Conservation (phyloP, 2,113 vertebrate species). For the Spea multiplicata region DNA sequence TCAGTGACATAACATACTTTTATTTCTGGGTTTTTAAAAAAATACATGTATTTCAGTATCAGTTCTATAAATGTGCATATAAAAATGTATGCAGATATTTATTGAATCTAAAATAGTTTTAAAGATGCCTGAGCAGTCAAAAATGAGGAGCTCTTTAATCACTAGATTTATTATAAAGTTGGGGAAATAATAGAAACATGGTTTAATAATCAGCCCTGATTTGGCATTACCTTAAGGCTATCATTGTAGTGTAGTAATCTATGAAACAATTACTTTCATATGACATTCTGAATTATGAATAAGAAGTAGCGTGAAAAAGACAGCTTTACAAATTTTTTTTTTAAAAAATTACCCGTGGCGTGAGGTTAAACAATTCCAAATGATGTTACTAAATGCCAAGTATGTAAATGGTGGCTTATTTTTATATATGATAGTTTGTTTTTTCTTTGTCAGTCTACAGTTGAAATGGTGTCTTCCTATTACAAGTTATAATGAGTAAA, state of each 20-base stretch:
- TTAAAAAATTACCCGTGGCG: not conserved
- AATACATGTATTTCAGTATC: not conserved
- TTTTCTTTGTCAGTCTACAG: too few relatives aligned
- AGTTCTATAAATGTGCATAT: not conserved
- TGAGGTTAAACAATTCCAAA: not conserved
- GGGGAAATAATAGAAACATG: conserved; percentile 43
- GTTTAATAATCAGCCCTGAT: conserved; percentile 52
- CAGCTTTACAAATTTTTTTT: not conserved
- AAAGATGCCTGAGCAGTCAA: conserved; percentile 26
- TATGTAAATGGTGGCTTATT: too few relatives aligned
- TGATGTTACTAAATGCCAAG: too few relatives aligned
- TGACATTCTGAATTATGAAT: conserved; percentile 41
- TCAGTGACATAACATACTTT: not conserved
- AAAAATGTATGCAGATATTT: conserved; percentile 10
- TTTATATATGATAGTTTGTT: too few relatives aligned
- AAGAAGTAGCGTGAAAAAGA: conserved; percentile 2
- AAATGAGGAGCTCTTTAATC: conserved; percentile 32
- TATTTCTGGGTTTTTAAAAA: not conserved
- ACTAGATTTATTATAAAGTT: conserved; percentile 32
- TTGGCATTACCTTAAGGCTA: conserved; percentile 49
- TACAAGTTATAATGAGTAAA: too few relatives aligned
- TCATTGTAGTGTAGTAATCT: conserved; percentile 27
- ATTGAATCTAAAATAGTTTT: conserved; percentile 13
- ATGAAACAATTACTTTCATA: conserved; percentile 50
- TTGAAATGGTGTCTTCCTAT: too few relatives aligned